Conservation (phyloP, 2,797 vertebrate genomes). For the Coregonus ussuriensis region DNA sequence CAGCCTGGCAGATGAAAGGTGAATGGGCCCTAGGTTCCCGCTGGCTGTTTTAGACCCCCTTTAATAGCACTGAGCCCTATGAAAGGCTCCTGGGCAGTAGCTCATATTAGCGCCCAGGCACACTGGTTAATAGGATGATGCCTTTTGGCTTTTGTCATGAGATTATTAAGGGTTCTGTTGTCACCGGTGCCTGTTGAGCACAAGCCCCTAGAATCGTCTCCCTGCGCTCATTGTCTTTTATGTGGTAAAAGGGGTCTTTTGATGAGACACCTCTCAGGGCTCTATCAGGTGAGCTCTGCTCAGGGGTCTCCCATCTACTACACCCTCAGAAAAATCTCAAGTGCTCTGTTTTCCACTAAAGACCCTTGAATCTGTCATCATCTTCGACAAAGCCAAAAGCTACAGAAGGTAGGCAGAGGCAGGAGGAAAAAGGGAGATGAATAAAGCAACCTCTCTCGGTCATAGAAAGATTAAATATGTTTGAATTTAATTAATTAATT, state of each 20-base stretch:
- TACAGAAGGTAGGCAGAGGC: no score
- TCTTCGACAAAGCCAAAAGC: constrained; percentile 40
- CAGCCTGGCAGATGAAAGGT: constrained; percentile 92
- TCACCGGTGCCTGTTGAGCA: constrained; percentile 84
- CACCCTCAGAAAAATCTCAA: constrained; percentile 77
- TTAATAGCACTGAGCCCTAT: constrained; percentile 85
- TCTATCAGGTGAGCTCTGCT: constrained; percentile 84
- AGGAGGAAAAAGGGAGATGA: constrained; percentile 17
- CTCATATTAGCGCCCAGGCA: constrained; percentile 91
- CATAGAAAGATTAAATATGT: constrained; percentile 33
- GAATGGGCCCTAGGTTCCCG: constrained; percentile 85
- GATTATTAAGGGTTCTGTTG: constrained; percentile 96
- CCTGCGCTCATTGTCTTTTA: constrained; percentile 75
- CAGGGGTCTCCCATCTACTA: constrained; percentile 78
- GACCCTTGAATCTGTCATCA: constrained; percentile 64
- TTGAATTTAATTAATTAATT: constrained; percentile 16
- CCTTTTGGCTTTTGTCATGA: constrained; percentile 98
- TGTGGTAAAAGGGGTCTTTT: constrained; percentile 72
- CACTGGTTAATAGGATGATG: constrained; percentile 98
- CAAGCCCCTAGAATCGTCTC: constrained; percentile 86
- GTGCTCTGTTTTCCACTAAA: constrained; percentile 78
- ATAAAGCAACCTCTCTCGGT: constrained; percentile 21
- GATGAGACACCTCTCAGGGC: constrained; percentile 85
- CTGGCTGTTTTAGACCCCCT: constrained; percentile 91
- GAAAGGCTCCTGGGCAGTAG: constrained; percentile 93